Evolutionary conservation across 2,888 invertebrate genomes (phyloP), one percentile per base, ranked within the genome.

Genomic region (Andrena bucephala): DNA sequence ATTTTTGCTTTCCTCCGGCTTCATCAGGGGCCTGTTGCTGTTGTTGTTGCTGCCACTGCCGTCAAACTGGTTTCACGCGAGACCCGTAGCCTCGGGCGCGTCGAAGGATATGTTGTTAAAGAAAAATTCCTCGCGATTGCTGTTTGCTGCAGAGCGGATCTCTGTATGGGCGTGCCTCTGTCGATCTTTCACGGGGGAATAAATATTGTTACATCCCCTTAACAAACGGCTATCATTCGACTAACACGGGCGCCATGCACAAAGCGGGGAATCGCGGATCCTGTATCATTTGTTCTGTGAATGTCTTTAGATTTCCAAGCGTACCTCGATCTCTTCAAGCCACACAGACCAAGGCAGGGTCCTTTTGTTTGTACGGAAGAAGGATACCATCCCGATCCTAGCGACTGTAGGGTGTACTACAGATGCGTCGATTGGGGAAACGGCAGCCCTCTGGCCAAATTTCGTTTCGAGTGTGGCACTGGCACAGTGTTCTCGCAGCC

Each of bases 371-470:
- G 97, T 90, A 94, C 94, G 2, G 94, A 95, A 27, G 97, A 97
- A 93, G 98, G 97, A 29, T 97, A 97, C 85, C 95, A 96, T 92
- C 95, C 95, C 1, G 97, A 97, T 92, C 95, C 96, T n/a, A 92
- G 92, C n/a, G 95, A 97, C 91, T 98, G 98, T 91, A 95, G 95
- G 67, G 94, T 95, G 70, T 98, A 97, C 94, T 97, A 97, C 92
- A 95, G 97, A 90, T 98, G 98, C 88, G 95, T 97, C 24, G 95
- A 95, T 88, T 95, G 95, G 91, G 95, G 95, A 77, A 94, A 94
- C 77, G 94, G 95, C 60, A 95, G 94, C 48, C 91, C 92, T 85
- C 95, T 95, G 83, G 95, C 95, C 7, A 95, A 96, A 16, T 96
- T 96, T 79, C 94, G 95, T 94, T 97, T 97, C 93, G 95, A 96